Base-by-base conservation (phyloP, 2,888 invertebrate genomes). In the Drosophila imparisetae region DNA sequence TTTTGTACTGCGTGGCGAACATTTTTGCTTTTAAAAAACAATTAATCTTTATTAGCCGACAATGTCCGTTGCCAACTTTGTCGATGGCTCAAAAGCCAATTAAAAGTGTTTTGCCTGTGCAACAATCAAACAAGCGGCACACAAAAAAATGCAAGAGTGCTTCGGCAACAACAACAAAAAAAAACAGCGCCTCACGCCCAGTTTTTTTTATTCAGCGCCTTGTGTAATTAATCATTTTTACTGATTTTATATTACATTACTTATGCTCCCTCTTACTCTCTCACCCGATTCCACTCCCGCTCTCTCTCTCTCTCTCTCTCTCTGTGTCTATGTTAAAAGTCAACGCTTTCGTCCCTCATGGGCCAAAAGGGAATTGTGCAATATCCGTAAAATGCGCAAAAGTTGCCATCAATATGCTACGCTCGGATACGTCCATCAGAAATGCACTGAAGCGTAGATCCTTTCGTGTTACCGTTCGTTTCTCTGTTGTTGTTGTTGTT, bases 321-420 rank as follows among this genome's bases (percentile, higher is more conserved):
- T 10, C 34, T 36, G 15, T 36, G 15, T 36, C 53, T 49, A 74
- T 76, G 72, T 73, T 72, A 66, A 79, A 72, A 80, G 80, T 79
- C 80, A 80, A 79, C 64, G 75, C 42, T 70, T 70, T 65, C 53
- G 68, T 61, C 60, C 59, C 62, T 58, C 24, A 40, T 64, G 53
- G 71, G 62, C 61, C 49, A 75, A 70, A 48, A 49, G 65, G 71
- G 81, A 86, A 87, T 87, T 89, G 88, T 86, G 88, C 88, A 88
- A 89, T 88, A 88, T 88, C 87, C 88, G 88, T 89, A 86, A 88
- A 88, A 88, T 88, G 83, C 83, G 88, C 83, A 88, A 88, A 89
- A 88, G 86, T 89, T 88, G 86, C 89, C 88, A 84, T 88, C 88
- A 88, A 88, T 88, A 89, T 84, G 89, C 89, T 88, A 89, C 88